phyloP scores from a whole-genome alignment of 2,797 vertebrate genomes.

The Hyperoplus immaculatus region DNA sequence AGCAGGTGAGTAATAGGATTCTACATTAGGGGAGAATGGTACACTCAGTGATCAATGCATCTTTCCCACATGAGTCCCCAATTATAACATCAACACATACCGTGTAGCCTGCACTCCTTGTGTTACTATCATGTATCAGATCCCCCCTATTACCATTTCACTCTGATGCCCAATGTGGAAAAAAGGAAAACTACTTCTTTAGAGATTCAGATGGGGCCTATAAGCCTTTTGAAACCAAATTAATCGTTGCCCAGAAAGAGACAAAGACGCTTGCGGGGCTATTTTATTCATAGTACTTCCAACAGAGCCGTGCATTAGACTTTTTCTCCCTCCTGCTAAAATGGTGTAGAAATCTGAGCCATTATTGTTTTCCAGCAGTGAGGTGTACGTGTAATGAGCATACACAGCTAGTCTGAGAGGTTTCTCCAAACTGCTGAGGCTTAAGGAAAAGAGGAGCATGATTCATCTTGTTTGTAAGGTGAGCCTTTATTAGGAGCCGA shows the following conservation, averaged over 20 bases:
- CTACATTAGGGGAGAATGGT: constrained; percentile 27
- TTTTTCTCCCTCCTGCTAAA: constrained; percentile 45
- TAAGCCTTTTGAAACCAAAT: not conserved
- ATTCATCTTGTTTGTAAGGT: constrained; percentile 81
- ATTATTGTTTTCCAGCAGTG: constrained; percentile 70
- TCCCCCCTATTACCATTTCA: constrained; percentile 10
- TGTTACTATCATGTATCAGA: constrained; percentile 12
- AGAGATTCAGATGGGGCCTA: not conserved
- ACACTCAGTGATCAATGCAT: constrained; percentile 36
- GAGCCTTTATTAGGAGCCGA: constrained; percentile 75
- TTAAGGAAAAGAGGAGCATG: constrained; percentile 75
- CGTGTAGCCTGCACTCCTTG: constrained; percentile 17
- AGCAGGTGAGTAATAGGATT: constrained; percentile 50
- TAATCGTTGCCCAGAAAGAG: constrained; percentile 1
- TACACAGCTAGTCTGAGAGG: constrained; percentile 60
- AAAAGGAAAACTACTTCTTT: not conserved
- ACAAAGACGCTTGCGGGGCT: not conserved
- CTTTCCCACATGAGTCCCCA: constrained; percentile 29
- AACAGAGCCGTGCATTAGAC: constrained; percentile 12
- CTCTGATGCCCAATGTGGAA: not conserved
- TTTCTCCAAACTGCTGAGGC: constrained; percentile 77
- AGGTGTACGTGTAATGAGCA: constrained; percentile 70
- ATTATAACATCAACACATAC: constrained; percentile 27
- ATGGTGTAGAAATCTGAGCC: constrained; percentile 54
- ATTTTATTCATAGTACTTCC: not conserved